phyloP scores from a whole-genome alignment of 2,113 vertebrate species.

The Lipophrys pholis region DNA sequence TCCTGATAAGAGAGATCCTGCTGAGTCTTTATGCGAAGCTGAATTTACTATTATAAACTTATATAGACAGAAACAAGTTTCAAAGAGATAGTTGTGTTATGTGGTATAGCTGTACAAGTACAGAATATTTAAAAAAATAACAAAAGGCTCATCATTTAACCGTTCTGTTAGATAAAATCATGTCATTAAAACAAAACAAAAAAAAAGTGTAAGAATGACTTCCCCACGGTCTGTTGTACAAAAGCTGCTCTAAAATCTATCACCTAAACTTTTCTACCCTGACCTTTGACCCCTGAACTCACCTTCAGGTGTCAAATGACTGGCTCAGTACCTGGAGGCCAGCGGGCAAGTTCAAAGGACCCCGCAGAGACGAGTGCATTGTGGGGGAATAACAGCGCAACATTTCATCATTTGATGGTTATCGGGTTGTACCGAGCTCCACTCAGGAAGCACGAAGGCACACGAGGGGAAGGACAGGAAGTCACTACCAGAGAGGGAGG shows the following conservation, averaged over 20 bases:
- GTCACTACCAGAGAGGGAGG: not conserved
- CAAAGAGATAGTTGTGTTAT: too few relatives aligned
- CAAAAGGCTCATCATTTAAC: not conserved
- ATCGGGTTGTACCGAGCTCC: constrained; percentile 60
- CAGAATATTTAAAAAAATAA: too few relatives aligned
- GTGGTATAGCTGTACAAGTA: too few relatives aligned
- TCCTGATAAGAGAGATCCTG: too few relatives aligned
- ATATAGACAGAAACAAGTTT: too few relatives aligned
- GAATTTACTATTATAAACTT: too few relatives aligned
- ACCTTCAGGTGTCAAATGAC: constrained; percentile 85
- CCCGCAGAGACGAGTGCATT: constrained; percentile 80
- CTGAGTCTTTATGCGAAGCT: too few relatives aligned
- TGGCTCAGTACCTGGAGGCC: constrained; percentile 81
- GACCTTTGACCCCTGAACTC: constrained; percentile 75
- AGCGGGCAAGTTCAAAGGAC: constrained; percentile 80
- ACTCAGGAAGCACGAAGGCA: constrained; percentile 67
- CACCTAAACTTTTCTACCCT: constrained; percentile 53
- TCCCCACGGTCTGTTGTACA: not conserved
- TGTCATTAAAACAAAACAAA: constrained; percentile 5
- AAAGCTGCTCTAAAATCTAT: constrained; percentile 36
- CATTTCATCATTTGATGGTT: constrained; percentile 76
- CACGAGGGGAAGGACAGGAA: constrained; percentile 60
- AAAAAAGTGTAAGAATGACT: constrained; percentile 10
- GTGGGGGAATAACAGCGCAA: constrained; percentile 83
- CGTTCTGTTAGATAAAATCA: constrained; percentile 13